Evolutionary conservation across 2,113 vertebrate species (phyloP).

Genomic region (Trachemys scripta): DNA sequence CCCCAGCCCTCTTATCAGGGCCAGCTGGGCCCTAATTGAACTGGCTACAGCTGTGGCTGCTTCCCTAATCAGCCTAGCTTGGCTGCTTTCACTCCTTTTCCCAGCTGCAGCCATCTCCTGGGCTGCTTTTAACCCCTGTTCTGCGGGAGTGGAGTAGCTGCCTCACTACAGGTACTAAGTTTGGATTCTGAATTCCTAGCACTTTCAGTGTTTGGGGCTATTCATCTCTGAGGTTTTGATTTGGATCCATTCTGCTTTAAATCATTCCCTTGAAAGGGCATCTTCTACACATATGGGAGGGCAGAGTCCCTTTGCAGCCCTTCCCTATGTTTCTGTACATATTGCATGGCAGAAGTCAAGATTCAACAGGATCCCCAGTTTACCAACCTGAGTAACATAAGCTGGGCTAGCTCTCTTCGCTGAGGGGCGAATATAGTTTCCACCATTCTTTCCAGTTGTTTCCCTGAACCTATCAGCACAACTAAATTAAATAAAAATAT

Average conservation of each 20-base stretch:
- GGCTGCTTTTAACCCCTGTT: too few species aligned
- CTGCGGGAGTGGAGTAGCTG: too few species aligned
- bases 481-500: not conserved
- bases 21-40: too few species aligned
- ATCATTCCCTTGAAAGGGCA: not conserved
- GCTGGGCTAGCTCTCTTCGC: too few species aligned
- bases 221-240: not conserved
- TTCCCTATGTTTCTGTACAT: not conserved
- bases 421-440: not conserved
- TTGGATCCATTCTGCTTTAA: constrained; percentile 8
- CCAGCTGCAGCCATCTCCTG: too few species aligned
- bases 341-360: too few species aligned
- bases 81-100: too few species aligned
- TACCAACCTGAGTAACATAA: too few species aligned
- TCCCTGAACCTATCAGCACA: not conserved
- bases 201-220: not conserved
- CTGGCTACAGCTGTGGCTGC: too few species aligned
- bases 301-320: not conserved
- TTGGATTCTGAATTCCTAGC: not conserved
- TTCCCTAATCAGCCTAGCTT: too few species aligned
- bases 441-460: not conserved
- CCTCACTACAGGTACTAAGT: not conserved
- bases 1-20: too few species aligned
- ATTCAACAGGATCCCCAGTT: too few species aligned
- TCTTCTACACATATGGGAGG: not conserved